phyloP scores from a whole-genome alignment of 2,888 invertebrate genomes.

The Standfussiana lucernea region DNA sequence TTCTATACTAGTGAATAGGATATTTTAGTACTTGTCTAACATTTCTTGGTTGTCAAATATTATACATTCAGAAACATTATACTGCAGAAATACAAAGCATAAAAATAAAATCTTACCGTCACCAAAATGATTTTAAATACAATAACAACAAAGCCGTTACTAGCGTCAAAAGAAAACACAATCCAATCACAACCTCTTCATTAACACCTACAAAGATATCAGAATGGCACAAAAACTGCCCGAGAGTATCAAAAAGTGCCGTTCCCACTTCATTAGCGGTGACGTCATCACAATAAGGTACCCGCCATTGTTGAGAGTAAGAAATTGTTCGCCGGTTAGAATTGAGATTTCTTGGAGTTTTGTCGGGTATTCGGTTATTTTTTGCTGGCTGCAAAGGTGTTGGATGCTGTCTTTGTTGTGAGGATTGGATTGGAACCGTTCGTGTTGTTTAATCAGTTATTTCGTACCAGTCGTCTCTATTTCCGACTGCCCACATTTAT shows the following conservation, averaged over 20 bases:
- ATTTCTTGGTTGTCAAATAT: background rate
- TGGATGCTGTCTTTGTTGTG: background rate
- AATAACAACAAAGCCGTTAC: conserved; percentile 12
- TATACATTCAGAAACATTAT: no score
- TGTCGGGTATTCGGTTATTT: conserved; percentile 1
- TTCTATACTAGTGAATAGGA: background rate
- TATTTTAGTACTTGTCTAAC: background rate
- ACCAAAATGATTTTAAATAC: background rate
- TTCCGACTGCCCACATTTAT: background rate
- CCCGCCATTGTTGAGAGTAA: conserved; percentile 51
- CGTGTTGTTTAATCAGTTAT: background rate
- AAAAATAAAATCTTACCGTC: background rate
- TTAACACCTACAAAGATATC: conserved; percentile 38
- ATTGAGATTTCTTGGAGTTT: conserved; percentile 2
- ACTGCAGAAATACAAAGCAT: no score
- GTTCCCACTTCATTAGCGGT: conserved; percentile 56
- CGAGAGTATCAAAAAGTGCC: conserved; percentile 12
- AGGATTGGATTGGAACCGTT: background rate
- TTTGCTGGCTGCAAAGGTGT: background rate
- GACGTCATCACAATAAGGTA: conserved; percentile 48
- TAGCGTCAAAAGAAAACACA: conserved; percentile 5
- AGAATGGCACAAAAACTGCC: conserved; percentile 17
- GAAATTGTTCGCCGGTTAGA: conserved; percentile 51
- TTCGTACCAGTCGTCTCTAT: background rate
- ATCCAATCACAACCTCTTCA: conserved; percentile 25